Evolutionary conservation across 2,797 vertebrate species (phyloP).

Genomic region (Acanthopagrus latus): DNA sequence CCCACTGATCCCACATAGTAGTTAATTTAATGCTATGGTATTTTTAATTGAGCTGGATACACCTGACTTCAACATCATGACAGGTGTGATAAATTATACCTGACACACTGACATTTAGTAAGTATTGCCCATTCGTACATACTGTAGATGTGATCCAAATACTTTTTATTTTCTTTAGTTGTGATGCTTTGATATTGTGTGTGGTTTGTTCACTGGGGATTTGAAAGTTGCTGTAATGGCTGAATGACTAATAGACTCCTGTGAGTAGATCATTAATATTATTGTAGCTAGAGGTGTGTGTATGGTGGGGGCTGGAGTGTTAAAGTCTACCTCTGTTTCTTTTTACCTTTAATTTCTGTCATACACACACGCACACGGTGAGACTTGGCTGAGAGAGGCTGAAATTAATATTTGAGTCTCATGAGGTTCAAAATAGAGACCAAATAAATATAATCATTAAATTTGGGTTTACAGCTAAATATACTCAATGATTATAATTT

Average conservation of each 20-base stretch:
- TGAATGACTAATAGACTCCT: conserved; percentile 49
- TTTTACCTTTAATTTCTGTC: neutral
- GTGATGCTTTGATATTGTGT: conserved; percentile 30
- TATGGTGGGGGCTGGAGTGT: conserved; percentile 24
- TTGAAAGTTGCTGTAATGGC: conserved; percentile 58
- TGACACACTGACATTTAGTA: conserved; percentile 28
- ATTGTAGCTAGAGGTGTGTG: conserved; percentile 49
- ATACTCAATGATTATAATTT: neutral
- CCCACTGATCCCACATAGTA: neutral
- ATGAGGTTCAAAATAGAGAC: conserved; percentile 53
- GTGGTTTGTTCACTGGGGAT: conserved; percentile 28
- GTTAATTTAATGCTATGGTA: conserved; percentile 24
- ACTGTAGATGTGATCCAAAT: conserved; percentile 24
- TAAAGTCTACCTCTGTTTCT: conserved; percentile 9
- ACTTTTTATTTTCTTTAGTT: conserved; percentile 26
- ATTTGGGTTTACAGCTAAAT: neutral
- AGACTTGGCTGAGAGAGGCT: conserved; percentile 49
- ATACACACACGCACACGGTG: conserved; percentile 12
- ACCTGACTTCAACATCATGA: conserved; percentile 26
- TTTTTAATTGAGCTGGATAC: conserved; percentile 31
- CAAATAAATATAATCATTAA: conserved; percentile 38
- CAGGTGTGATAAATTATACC: conserved; percentile 39
- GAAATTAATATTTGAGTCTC: conserved; percentile 50
- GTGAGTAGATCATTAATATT: conserved; percentile 68
- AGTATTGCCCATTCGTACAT: conserved; percentile 32